Conservation (phyloP, 2,888 invertebrate species). For the Ectemnius cavifrons region DNA sequence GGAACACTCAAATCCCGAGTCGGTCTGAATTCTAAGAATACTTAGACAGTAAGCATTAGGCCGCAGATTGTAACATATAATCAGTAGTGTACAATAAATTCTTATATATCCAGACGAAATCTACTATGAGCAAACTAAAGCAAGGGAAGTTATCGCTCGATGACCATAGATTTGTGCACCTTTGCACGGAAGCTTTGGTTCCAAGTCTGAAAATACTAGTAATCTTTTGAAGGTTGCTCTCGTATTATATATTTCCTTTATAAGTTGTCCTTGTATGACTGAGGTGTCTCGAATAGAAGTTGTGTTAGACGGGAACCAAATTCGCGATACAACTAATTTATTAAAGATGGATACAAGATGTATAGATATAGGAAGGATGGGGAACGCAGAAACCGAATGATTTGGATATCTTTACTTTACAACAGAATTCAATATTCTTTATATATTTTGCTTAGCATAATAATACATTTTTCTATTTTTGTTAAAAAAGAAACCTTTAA, state of each 20-base stretch:
- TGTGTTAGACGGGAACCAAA: slow-evolving; percentile 23
- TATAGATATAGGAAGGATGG: slow-evolving; percentile 11
- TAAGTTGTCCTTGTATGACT: background rate
- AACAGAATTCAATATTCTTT: slow-evolving; percentile 31
- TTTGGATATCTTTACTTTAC: slow-evolving; percentile 38
- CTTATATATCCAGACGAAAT: slow-evolving; percentile 21
- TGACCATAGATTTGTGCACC: slow-evolving; percentile 16
- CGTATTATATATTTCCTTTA: slow-evolving; percentile 19
- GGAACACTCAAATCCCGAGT: slow-evolving; percentile 8
- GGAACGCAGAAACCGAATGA: slow-evolving; percentile 10
- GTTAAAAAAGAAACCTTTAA: slow-evolving; percentile 36
- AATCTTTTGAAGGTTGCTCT: slow-evolving; percentile 25
- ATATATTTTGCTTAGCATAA: slow-evolving; percentile 33
- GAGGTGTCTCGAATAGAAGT: slow-evolving; percentile 10
- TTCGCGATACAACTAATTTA: slow-evolving; percentile 38
- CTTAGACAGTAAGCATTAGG: slow-evolving; percentile 11
- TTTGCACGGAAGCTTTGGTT: slow-evolving; percentile 15
- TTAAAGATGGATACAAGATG: slow-evolving; percentile 20
- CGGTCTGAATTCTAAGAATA: slow-evolving; percentile 34
- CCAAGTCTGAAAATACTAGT: slow-evolving; percentile 18
- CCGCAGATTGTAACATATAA: slow-evolving; percentile 48
- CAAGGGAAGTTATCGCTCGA: slow-evolving; percentile 23
- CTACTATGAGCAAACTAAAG: slow-evolving; percentile 21
- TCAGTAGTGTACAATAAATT: slow-evolving; percentile 36
- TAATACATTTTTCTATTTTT: slow-evolving; percentile 41